phyloP scores from a whole-genome alignment of 2,888 invertebrate genomes.

The Leptogaster cylindrica region DNA sequence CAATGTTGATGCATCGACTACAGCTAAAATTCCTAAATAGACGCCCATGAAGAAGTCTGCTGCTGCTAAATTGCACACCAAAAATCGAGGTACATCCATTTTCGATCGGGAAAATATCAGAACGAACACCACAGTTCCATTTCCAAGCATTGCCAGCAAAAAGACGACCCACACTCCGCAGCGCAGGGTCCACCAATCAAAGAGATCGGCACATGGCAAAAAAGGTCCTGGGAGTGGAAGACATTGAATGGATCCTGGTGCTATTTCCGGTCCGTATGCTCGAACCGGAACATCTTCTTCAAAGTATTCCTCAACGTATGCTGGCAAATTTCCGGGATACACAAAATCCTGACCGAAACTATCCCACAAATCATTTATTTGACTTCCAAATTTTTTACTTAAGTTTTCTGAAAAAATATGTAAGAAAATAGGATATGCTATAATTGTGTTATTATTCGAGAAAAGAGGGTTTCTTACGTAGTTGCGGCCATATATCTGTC shows the following conservation, averaged over 20 bases:
- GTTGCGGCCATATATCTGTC: slow-evolving; percentile 82
- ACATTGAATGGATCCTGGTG: slow-evolving; percentile 67
- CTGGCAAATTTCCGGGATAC: slow-evolving; percentile 72
- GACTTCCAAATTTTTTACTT: slow-evolving; percentile 73
- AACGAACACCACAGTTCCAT: slow-evolving; percentile 94
- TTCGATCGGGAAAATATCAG: slow-evolving; percentile 88
- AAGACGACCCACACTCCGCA: slow-evolving; percentile 98
- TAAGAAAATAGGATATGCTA: neutral
- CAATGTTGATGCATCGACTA: slow-evolving; percentile 93
- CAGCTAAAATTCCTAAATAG: slow-evolving; percentile 91
- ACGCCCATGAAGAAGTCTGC: slow-evolving; percentile 98
- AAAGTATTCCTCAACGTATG: slow-evolving; percentile 76
- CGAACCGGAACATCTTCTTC: slow-evolving; percentile 65
- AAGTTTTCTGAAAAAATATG: slow-evolving; percentile 70
- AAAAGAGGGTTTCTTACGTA: slow-evolving; percentile 67
- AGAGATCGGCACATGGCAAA: slow-evolving; percentile 92
- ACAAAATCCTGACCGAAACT: slow-evolving; percentile 73
- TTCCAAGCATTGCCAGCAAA: slow-evolving; percentile 92
- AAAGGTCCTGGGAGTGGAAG: slow-evolving; percentile 90
- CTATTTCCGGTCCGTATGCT: slow-evolving; percentile 52
- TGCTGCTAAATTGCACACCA: slow-evolving; percentile 95
- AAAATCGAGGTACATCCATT: slow-evolving; percentile 95
- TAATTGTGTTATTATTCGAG: neutral
- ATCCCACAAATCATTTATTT: slow-evolving; percentile 74
- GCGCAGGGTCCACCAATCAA: slow-evolving; percentile 97